A percentile compares a stretch with the other conserved stretches of the same genome.
Evolutionary conservation across 2,113 vertebrate species (phyloP).

Genomic region (Callorhinus ursinus): DNA sequence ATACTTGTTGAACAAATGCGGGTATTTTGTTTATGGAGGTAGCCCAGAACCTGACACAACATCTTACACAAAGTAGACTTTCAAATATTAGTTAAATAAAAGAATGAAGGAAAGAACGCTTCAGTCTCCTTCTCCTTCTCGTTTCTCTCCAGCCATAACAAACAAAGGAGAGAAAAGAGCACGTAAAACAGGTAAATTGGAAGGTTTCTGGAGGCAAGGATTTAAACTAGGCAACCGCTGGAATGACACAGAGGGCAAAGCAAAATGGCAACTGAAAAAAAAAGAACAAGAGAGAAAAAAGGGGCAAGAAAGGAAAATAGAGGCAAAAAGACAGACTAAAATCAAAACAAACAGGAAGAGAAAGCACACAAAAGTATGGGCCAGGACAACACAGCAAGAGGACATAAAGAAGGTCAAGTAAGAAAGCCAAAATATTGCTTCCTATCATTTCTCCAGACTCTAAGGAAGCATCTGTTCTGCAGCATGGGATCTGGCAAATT

Average conservation of each 20-base stretch:
- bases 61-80: background rate
- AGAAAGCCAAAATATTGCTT: background rate
- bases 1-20: background rate
- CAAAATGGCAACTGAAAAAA: background rate
- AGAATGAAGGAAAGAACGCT: background rate
- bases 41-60: background rate
- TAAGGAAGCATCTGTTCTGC: background rate
- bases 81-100: slow-evolving; percentile 6
- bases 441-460: background rate
- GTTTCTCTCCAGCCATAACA: background rate
- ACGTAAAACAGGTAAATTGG: background rate
- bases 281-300: background rate
- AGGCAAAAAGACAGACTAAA: background rate
- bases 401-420: background rate
- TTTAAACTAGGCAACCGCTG: background rate
- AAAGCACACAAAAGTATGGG: background rate
- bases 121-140: background rate
- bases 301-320: background rate
- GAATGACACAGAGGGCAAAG: background rate
- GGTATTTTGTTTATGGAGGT: background rate
- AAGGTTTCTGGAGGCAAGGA: background rate
- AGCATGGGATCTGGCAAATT: background rate
- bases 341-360: background rate
- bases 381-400: background rate
- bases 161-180: background rate